Percentiles rank a stretch among this genome's conserved stretches.
Evolutionary conservation across 2,888 invertebrate species (phyloP).

Genomic region (Pseudoips prasinana): DNA sequence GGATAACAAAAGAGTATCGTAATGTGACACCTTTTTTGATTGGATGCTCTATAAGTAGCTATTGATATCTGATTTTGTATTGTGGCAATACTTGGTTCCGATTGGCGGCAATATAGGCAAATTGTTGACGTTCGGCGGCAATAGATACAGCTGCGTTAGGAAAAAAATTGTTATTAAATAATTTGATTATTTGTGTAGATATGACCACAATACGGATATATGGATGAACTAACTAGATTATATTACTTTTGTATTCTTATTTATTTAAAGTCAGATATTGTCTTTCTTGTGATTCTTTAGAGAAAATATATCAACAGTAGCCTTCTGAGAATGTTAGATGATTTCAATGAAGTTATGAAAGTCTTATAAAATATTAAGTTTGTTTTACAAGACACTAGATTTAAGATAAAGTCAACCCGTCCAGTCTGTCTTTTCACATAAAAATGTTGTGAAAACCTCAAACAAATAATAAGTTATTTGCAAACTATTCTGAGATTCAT

Average conservation of each 20-base stretch:
- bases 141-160: conserved; percentile 55
- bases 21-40: conserved; percentile 78
- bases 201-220: conserved; percentile 41
- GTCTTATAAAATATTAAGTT: too few species aligned
- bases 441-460: too few species aligned
- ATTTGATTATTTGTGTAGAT: conserved; percentile 41
- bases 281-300: too few species aligned
- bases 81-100: conserved; percentile 51
- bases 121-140: conserved; percentile 70
- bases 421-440: too few species aligned
- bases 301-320: too few species aligned
- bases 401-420: too few species aligned
- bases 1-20: conserved; percentile 61
- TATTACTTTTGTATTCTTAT: background rate
- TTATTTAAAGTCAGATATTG: too few species aligned
- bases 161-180: conserved; percentile 44
- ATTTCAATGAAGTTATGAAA: too few species aligned
- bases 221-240: conserved; percentile 38
- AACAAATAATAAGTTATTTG: too few species aligned
- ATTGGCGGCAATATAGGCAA: conserved; percentile 69
- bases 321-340: too few species aligned
- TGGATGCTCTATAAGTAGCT: conserved; percentile 64
- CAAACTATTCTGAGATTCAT: too few species aligned
- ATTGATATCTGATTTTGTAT: conserved; percentile 66
- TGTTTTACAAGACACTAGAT: too few species aligned